phyloP scores from a whole-genome alignment of 2,797 vertebrate species.

The Phyllotis vaccarum region DNA sequence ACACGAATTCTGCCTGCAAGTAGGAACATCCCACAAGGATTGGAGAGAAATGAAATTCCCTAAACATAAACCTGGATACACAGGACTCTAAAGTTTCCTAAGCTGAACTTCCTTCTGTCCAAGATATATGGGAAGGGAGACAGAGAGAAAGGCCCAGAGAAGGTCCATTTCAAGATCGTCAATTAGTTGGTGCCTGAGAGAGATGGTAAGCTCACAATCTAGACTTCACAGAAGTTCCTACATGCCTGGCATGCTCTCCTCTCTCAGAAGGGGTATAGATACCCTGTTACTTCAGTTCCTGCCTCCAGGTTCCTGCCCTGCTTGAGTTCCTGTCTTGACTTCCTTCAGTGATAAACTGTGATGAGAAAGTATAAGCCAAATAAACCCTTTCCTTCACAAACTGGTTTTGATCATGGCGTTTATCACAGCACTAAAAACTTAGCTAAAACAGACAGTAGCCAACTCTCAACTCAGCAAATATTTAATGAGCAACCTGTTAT shows the following conservation, averaged over 20 bases:
- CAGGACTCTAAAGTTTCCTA: background rate
- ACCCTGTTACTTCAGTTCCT: background rate
- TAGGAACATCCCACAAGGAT: background rate
- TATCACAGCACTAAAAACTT: background rate
- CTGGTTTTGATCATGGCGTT: background rate
- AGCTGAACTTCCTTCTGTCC: background rate
- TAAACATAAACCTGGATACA: background rate
- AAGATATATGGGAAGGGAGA: background rate
- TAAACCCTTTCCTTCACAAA: background rate
- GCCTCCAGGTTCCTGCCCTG: background rate
- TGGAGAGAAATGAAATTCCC: background rate
- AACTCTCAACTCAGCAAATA: constrained; percentile 52
- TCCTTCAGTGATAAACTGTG: background rate
- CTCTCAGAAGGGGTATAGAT: background rate
- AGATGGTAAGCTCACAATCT: background rate
- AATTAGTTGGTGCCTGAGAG: background rate
- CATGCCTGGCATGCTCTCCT: background rate
- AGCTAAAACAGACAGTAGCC: background rate
- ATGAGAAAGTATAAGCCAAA: background rate
- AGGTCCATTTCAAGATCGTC: background rate
- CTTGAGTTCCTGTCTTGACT: background rate
- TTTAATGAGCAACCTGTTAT: constrained; percentile 66
- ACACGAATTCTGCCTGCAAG: background rate
- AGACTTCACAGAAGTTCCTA: background rate
- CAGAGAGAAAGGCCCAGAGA: background rate